Conservation (phyloP, 2,888 invertebrate genomes). For the Leptinotarsa juncta region DNA sequence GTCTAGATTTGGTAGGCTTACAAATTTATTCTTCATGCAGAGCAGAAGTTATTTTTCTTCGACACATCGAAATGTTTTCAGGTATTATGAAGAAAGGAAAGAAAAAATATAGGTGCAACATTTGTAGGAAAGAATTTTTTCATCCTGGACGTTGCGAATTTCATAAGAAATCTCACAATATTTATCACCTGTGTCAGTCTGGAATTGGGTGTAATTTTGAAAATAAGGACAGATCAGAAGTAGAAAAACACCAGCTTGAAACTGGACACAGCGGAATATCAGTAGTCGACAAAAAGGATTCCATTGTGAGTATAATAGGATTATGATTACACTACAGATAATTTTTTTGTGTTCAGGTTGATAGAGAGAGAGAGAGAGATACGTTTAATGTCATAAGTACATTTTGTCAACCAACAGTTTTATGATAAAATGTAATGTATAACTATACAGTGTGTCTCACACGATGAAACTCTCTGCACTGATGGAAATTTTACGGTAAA, state of each 20-base stretch:
- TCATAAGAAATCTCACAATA: constrained; percentile 73
- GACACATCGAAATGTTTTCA: constrained; percentile 17
- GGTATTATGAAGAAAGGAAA: constrained; percentile 33
- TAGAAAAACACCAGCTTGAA: constrained; percentile 71
- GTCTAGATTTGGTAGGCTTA: constrained; percentile 46
- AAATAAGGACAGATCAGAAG: constrained; percentile 64
- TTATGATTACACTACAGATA: background rate
- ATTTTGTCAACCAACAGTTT: too few relatives aligned
- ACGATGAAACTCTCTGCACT: too few relatives aligned
- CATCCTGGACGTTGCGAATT: constrained; percentile 67
- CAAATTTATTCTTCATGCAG: background rate
- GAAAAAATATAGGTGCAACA: constrained; percentile 66
- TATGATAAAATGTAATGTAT: too few relatives aligned
- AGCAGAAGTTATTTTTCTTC: too few relatives aligned
- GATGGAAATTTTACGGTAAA: too few relatives aligned
- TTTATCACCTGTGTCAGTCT: constrained; percentile 70
- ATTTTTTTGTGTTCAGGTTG: background rate
- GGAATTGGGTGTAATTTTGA: constrained; percentile 54
- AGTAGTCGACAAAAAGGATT: background rate
- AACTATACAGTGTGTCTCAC: too few relatives aligned
- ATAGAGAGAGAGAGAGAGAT: too few relatives aligned
- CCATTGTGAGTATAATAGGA: constrained; percentile 8
- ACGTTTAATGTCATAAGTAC: too few relatives aligned
- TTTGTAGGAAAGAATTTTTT: constrained; percentile 68
- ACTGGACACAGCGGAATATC: constrained; percentile 66